Evolutionary conservation across 2,113 vertebrate genomes (phyloP).

Genomic region (Onychostruthus taczanowskii): DNA sequence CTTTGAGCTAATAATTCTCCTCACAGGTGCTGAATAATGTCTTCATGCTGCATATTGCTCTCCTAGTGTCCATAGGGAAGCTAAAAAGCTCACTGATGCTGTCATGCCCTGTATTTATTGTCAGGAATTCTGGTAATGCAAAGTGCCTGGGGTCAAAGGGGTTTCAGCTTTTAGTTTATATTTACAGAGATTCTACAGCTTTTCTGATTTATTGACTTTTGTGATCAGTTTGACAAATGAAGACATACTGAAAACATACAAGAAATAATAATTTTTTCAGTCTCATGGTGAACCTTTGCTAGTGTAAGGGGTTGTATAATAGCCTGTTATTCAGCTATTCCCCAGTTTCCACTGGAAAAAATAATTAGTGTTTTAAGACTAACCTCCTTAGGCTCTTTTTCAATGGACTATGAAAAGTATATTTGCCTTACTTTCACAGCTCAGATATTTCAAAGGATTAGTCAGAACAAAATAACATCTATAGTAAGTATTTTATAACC

Average conservation of each 20-base stretch:
- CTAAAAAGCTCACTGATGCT: not conserved
- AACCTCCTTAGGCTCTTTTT: slow-evolving; percentile 2
- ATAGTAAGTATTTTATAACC: not conserved
- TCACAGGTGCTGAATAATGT: not conserved
- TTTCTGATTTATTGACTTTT: slow-evolving; percentile 24
- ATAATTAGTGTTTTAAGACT: slow-evolving; percentile 24
- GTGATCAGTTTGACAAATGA: slow-evolving; percentile 7
- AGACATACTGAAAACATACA: not conserved
- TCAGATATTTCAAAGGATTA: slow-evolving; percentile 1
- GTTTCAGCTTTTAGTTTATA: not conserved
- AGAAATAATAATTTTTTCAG: not conserved
- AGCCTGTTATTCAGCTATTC: not conserved
- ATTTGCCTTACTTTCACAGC: not conserved
- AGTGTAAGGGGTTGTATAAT: not conserved
- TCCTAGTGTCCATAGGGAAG: not conserved
- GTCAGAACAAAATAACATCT: not conserved
- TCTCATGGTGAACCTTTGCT: not conserved
- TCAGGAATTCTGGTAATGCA: not conserved
- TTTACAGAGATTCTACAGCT: not conserved
- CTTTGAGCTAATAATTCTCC: not conserved
- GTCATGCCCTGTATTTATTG: not conserved
- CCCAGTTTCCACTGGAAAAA: not conserved
- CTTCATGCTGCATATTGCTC: not conserved
- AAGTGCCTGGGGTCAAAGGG: not conserved
- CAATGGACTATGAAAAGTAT: slow-evolving; percentile 12